phyloP scores from a whole-genome alignment of 2,113 vertebrate species.

The Dissostichus mawsoni region DNA sequence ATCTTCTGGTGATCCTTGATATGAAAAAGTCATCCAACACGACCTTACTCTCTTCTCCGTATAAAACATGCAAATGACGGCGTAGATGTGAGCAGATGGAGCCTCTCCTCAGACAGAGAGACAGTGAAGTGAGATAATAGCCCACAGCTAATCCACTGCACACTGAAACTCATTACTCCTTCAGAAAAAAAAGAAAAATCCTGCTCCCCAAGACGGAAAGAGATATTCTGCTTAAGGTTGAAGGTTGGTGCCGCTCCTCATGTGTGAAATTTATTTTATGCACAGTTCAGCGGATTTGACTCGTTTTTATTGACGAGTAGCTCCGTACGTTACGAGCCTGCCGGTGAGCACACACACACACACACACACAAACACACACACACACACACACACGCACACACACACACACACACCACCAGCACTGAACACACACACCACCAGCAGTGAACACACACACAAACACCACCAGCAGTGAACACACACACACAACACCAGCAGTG shows the following conservation, averaged over 20 bases:
- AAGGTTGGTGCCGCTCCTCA: conserved; percentile 38
- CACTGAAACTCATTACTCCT: conserved; percentile 69
- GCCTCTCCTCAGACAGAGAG: conserved; percentile 60
- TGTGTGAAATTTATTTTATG: conserved; percentile 74
- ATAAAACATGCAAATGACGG: too few relatives aligned
- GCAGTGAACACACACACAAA: conserved; percentile 5
- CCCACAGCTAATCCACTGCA: conserved; percentile 73
- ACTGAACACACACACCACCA: too few relatives aligned
- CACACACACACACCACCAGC: not conserved
- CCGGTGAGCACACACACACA: conserved; percentile 9
- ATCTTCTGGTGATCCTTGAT: not conserved
- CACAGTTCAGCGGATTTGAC: conserved; percentile 71
- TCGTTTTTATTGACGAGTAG: conserved; percentile 70
- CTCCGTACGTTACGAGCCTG: conserved; percentile 20
- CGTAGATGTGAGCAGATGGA: conserved; percentile 65
- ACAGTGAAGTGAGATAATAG: conserved; percentile 68
- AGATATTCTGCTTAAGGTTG: conserved; percentile 48
- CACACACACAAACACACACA: conserved; percentile 22
- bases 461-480: conserved; percentile 1
- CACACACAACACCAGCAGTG: not conserved
- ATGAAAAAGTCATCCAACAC: not conserved
- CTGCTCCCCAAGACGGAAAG: conserved; percentile 47
- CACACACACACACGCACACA: conserved; percentile 21
- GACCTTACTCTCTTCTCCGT: conserved; percentile 39
- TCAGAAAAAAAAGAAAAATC: conserved; percentile 35